These are phyloP conservation scores for Catotricha subobsoleta DNA, from an alignment of 2,888 invertebrate genomes.

Conservation along the genomic window DNA sequence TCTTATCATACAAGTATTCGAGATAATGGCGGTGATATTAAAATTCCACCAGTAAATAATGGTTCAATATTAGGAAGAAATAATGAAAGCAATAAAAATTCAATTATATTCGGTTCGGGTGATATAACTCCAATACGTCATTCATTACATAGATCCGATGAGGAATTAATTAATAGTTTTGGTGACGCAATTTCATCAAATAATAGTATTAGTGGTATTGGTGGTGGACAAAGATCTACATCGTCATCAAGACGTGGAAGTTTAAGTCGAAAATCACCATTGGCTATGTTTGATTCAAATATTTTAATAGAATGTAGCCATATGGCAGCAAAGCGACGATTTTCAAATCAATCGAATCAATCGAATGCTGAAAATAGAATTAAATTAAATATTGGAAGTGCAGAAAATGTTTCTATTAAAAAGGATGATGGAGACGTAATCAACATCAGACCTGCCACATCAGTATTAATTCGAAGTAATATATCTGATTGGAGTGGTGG, in stretches of 20 bases:
- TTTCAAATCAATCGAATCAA: constrained; percentile 7
- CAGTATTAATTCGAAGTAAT: neutral
- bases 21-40: neutral
- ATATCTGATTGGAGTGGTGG: neutral
- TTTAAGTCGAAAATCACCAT: constrained; percentile 13
- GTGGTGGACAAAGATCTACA: constrained; percentile 8
- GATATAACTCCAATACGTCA: constrained; percentile 10
- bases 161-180: constrained; percentile 9
- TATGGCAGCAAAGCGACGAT: constrained; percentile 10
- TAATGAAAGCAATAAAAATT: constrained; percentile 11
- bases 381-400: neutral
- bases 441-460: no score
- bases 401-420: constrained; percentile 8
- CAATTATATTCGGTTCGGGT: constrained; percentile 10
- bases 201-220: neutral
- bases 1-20: neutral
- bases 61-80: neutral
- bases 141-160: constrained; percentile 11
- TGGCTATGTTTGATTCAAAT: constrained; percentile 4
- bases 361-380: neutral
- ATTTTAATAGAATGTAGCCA: constrained; percentile 13
- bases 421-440: no score
- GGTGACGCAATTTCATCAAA: neutral
- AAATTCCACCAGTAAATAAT: neutral
- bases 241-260: constrained; percentile 14